These are phyloP conservation scores for Tokudaia muenninki DNA, from an alignment of 2,797 vertebrate genomes.

Conservation along the genomic window DNA sequence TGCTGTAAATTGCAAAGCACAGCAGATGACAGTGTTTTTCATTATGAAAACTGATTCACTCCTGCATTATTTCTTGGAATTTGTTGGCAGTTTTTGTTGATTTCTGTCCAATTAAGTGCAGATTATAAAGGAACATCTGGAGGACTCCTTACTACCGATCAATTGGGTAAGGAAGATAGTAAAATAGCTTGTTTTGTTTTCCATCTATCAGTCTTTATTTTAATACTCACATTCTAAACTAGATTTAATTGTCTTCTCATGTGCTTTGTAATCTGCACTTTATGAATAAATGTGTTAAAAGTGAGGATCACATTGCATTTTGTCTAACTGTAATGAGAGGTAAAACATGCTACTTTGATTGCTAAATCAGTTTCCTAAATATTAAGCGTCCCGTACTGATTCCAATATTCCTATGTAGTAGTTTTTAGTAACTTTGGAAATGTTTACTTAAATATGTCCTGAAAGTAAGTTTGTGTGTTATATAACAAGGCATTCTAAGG, in stretches of 20 bases:
- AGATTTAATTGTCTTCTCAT: conserved; percentile 61
- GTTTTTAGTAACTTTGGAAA: not conserved
- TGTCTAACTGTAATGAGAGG: not conserved
- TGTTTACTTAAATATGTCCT: not conserved
- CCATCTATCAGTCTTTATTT: conserved; percentile 63
- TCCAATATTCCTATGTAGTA: not conserved
- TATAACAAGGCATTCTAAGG: not conserved
- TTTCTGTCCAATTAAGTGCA: conserved; percentile 80
- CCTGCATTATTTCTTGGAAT: conserved; percentile 39
- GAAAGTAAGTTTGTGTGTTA: not conserved
- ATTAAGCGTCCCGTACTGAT: not conserved
- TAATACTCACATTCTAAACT: conserved; percentile 59
- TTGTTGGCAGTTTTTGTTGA: conserved; percentile 32
- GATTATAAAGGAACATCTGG: conserved; percentile 77
- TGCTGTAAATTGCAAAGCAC: not conserved
- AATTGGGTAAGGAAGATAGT: conserved; percentile 78
- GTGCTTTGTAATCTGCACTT: conserved; percentile 63
- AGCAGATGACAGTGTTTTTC: conserved; percentile 12
- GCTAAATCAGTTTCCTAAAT: conserved; percentile 61
- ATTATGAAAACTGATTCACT: conserved; percentile 60
- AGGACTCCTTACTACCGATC: conserved; percentile 44
- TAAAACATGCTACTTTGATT: conserved; percentile 31
- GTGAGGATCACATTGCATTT: conserved; percentile 42
- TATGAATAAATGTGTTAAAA: conserved; percentile 53
- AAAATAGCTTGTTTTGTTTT: conserved; percentile 62